Base-by-base conservation (phyloP, 2,888 invertebrate genomes). In the Epiblema foenella region DNA sequence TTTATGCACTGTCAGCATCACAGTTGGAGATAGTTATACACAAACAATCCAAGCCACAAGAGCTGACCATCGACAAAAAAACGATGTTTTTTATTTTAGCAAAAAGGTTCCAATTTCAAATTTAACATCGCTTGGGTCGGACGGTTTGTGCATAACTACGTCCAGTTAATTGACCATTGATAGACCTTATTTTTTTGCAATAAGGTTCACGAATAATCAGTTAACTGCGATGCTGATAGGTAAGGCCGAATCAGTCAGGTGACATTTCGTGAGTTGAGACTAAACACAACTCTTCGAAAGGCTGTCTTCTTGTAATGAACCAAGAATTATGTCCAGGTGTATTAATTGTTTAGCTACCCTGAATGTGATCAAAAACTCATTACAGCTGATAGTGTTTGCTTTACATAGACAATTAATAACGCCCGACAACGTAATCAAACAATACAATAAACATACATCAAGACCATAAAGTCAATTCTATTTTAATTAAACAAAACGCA, bases 401-500 rank as follows among this genome's bases (percentile, higher is more conserved):
- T 63, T 52, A 52, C 33, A 51, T 29, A 52, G 63, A 39, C 39
- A 64, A 64, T 54, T 64, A 64, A 64, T 64, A 64, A 64, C 64
- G 42, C 17, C 11, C 49, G 7, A 57, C 66, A 49, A 71, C 46
- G 62, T 52, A 65, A 66, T 58, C 79, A 73, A 77, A 81, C 76
- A 77, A 77, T 72, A 78, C 79, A 77, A 76, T 77, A 77, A 77
- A 79, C 84, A 85, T 88, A 87, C 81, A 87, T 88, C 88, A 86
- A 79, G 79, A 75, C 77, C 81, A 83, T 83, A 85, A 86, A 69
- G 63, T 64, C 83, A 78, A 85, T 82, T 83, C 83, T 82, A 86
- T 87, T 90, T 92, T 93, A 93, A 93, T 93, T 93, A 93, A 89
- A 83, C 79, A 77, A 78, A 74, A 69, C 70, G 73, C 72, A 64